Base-by-base conservation (phyloP, 1,140 invertebrate genomes). In the Himalopsyche phryganea region DNA sequence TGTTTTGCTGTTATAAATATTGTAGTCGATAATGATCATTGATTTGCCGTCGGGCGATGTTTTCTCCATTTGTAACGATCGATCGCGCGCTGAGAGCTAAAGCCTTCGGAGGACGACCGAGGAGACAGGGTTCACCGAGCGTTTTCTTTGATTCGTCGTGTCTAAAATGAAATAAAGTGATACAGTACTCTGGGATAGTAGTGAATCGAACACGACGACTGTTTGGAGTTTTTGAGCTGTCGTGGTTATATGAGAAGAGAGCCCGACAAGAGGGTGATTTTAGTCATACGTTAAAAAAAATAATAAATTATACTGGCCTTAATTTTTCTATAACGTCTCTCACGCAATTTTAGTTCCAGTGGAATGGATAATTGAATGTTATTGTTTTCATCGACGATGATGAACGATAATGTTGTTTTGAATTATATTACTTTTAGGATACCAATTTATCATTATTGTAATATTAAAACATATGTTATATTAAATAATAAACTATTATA, bases 361-460 rank as follows among this genome's bases (percentile, higher is more conserved):
- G 54, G 46, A 49, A 47, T 42, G 10, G 46, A 32, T 35, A 47
- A 47, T 55, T 44, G 20, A 28, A 28, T 28, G 23, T 28, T 28
- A 28, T 28, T 28, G 23, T 28, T 28, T 9, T 28, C 23, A 28
- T 28, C 23, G 23, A 9, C 23, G 23, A 28, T 28, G 15, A 45
- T 45, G 13, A 17, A 45, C 18, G 18, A 45, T 50, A 20, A 23
- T 57, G 47, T 50, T 57, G 17, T 54, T 2, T 45, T 38, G 44
- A 41, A 50, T 57, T 57, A 57, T 57, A 46, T 57, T 57, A 57
- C 35, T 56, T 50, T 50, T 57, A 57, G 54, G 54, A 57, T 57
- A 57, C 47, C 54, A 57, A 50, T 57, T 57, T 57, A 57, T 57
- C 35, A 44, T 50, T 33, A 57, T 42, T 55, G 52, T 55, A 55